Percentiles rank a stretch among this genome's conserved stretches.
phyloP scores from a whole-genome alignment of 2,113 vertebrate genomes.

The Mirounga angustirostris region DNA sequence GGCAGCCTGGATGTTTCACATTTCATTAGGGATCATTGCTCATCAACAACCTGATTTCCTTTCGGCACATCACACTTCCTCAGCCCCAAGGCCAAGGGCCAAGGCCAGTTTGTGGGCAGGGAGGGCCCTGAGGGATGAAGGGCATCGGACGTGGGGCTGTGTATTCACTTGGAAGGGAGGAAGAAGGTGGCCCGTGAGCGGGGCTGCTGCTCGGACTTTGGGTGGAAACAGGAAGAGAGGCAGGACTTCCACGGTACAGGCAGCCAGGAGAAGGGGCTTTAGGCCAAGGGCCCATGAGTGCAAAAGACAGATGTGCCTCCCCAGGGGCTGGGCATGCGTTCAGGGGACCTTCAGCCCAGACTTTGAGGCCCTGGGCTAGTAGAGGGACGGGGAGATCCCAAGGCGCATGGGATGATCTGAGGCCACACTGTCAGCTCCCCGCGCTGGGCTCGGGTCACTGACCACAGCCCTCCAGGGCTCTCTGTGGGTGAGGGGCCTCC shows the following conservation, averaged over 20 bases:
- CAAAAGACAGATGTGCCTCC: background rate
- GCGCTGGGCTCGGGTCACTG: background rate
- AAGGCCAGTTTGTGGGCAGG: background rate
- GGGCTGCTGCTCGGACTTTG: background rate
- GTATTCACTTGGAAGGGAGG: background rate
- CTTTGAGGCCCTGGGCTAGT: background rate
- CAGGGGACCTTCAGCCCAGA: background rate
- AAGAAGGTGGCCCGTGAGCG: background rate
- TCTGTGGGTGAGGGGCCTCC: background rate
- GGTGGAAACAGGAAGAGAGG: background rate
- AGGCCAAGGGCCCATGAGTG: background rate
- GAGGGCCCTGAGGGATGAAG: background rate
- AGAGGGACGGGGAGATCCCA: background rate
- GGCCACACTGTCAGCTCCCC: background rate
- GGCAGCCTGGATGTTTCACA: conserved; percentile 24
- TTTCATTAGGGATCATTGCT: background rate
- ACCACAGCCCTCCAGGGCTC: background rate
- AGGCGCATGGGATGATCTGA: rapidly evolving
- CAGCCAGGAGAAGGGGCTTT: background rate
- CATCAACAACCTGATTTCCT: background rate
- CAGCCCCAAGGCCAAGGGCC: background rate
- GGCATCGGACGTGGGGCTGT: background rate
- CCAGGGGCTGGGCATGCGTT: no score
- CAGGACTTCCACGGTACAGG: background rate
- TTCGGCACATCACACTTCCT: background rate